A percentile compares a stretch with the other conserved stretches of the same genome.
Conservation (phyloP, 2,113 vertebrate genomes). For the Syngnathus typhle region DNA sequence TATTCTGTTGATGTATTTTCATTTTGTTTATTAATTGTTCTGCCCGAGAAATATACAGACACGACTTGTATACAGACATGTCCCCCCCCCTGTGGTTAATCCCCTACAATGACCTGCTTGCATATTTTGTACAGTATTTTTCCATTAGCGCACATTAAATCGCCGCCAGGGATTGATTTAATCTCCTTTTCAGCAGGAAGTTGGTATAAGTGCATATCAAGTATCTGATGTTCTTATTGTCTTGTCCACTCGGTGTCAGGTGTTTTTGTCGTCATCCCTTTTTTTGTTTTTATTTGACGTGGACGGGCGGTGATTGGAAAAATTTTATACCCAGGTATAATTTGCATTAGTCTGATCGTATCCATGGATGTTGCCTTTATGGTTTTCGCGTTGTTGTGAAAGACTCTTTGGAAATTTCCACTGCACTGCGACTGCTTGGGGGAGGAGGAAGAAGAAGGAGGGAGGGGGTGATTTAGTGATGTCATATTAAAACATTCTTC, state of each 20-base stretch:
- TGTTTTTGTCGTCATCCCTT: not conserved
- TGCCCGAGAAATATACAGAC: not conserved
- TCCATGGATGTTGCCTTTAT: conserved; percentile 8
- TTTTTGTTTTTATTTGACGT: not conserved
- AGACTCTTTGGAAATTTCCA: conserved; percentile 60
- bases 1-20: not conserved
- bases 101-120: not conserved
- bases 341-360: conserved; percentile 5
- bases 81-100: not conserved
- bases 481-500: conserved; percentile 20
- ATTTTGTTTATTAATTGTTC: not conserved
- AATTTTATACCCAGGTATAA: not conserved
- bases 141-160: not conserved
- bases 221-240: not conserved
- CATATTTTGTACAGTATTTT: conserved; percentile 2
- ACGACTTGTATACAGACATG: no score
- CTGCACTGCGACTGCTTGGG: conserved; percentile 30
- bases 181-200: not conserved
- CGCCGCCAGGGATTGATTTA: not conserved
- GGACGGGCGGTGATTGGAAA: not conserved
- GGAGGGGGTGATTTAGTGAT: conserved; percentile 1
- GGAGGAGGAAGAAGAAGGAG: conserved; percentile 2
- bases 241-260: not conserved
- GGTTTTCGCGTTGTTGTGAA: conserved; percentile 23
- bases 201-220: not conserved